These are phyloP conservation scores for Embidobia sp. DNA, from an alignment of 2,888 invertebrate genomes.

Conservation along the genomic window DNA sequence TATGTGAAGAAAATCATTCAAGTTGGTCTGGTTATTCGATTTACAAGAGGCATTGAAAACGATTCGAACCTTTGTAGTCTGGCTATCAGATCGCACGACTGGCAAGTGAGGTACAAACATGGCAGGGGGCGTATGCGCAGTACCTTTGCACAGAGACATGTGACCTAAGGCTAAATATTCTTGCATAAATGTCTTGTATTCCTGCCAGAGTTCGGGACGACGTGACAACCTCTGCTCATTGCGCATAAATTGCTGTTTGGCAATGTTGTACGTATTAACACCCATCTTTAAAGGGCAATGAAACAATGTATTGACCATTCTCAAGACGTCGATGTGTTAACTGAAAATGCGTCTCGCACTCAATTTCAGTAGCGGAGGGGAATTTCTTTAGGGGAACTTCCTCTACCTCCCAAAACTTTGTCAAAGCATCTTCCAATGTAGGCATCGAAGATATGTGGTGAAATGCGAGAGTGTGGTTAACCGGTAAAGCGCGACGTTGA, in stretches of 20 bases:
- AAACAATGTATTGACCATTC: constrained; percentile 1
- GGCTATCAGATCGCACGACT: constrained; percentile 24
- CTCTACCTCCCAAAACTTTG: no score
- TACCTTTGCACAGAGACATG: not conserved
- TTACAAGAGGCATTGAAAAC: constrained; percentile 47
- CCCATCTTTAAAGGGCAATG: constrained; percentile 4
- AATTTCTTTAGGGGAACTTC: not conserved
- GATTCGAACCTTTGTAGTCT: constrained; percentile 36
- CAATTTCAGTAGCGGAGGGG: not conserved
- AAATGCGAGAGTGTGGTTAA: not conserved
- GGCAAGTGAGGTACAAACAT: constrained; percentile 45
- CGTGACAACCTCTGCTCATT: not conserved
- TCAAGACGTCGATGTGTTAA: not conserved
- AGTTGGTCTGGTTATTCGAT: not conserved
- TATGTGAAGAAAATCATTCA: not conserved
- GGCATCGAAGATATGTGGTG: not conserved
- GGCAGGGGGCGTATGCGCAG: not conserved
- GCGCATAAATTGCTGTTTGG: not conserved
- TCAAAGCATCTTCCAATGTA: not conserved
- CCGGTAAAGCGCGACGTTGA: no score
- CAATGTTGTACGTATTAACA: not conserved
- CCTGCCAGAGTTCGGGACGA: not conserved
- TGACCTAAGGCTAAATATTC: not conserved
- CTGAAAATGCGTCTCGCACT: not conserved
- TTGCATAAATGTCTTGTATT: not conserved